Conservation (phyloP, 2,113 vertebrate species). For the Trochalopteron elliotii region DNA sequence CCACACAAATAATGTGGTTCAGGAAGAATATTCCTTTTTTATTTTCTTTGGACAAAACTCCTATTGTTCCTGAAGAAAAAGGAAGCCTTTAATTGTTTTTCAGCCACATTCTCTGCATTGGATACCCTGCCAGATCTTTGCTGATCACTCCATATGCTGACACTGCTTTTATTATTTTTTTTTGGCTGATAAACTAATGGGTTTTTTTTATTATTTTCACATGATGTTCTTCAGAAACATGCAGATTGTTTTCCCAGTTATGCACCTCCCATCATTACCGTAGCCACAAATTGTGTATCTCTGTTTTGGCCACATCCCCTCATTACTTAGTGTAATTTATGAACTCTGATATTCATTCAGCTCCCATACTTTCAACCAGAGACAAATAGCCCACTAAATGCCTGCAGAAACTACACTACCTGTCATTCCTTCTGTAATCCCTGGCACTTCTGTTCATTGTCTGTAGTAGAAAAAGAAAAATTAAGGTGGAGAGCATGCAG, state of each 20-base stretch:
- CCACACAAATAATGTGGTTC: background rate
- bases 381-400: background rate
- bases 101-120: background rate
- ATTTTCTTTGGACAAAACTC: background rate
- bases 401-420: background rate
- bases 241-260: background rate
- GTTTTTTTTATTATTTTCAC: background rate
- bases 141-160: background rate
- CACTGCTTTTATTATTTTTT: background rate
- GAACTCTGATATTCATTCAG: background rate
- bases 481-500: background rate
- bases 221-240: background rate
- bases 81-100: background rate
- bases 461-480: background rate
- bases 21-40: background rate
- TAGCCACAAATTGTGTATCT: background rate
- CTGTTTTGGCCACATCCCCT: background rate
- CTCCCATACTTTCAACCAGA: background rate
- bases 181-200: background rate
- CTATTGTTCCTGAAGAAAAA: background rate
- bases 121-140: background rate
- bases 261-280: background rate
- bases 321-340: background rate
- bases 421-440: background rate
- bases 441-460: background rate